These are phyloP conservation scores for Geopemphigus sp. DNA, from an alignment of 1,140 invertebrate genomes.

Conservation along the genomic window DNA sequence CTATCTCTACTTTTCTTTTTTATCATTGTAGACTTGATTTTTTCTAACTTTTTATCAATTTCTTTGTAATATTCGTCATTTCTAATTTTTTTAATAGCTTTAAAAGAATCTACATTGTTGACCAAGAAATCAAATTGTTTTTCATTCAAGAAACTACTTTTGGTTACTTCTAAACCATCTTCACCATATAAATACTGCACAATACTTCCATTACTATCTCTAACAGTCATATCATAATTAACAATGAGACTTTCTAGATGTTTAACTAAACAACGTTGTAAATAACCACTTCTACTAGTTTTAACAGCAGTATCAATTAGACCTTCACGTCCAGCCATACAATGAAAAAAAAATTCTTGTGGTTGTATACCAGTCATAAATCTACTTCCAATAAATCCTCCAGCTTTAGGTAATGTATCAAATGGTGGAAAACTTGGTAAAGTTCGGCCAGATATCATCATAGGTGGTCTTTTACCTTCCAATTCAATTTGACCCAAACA, in stretches of 20 bases:
- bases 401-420: slow-evolving; percentile 86
- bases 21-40: slow-evolving; percentile 59
- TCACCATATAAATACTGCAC: slow-evolving; percentile 97
- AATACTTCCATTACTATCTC: slow-evolving; percentile 91
- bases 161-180: slow-evolving; percentile 91
- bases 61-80: slow-evolving; percentile 56
- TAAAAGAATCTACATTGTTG: slow-evolving; percentile 70
- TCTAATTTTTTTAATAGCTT: slow-evolving; percentile 53
- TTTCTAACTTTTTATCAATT: slow-evolving; percentile 63
- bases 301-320: slow-evolving; percentile 83
- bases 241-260: slow-evolving; percentile 92
- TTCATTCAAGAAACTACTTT: slow-evolving; percentile 78
- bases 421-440: slow-evolving; percentile 91
- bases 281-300: slow-evolving; percentile 95
- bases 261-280: slow-evolving; percentile 97
- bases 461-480: slow-evolving; percentile 92
- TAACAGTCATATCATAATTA: slow-evolving; percentile 89
- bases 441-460: slow-evolving; percentile 90
- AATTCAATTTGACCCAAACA: slow-evolving; percentile 96
- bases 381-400: slow-evolving; percentile 92
- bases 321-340: slow-evolving; percentile 98
- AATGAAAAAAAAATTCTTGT: slow-evolving; percentile 99
- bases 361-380: slow-evolving; percentile 97
- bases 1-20: slow-evolving; percentile 40
- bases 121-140: slow-evolving; percentile 79